Evolutionary conservation across 2,113 vertebrate species (phyloP), one percentile per base, ranked within the genome.

Genomic region (Scomber japonicus): DNA sequence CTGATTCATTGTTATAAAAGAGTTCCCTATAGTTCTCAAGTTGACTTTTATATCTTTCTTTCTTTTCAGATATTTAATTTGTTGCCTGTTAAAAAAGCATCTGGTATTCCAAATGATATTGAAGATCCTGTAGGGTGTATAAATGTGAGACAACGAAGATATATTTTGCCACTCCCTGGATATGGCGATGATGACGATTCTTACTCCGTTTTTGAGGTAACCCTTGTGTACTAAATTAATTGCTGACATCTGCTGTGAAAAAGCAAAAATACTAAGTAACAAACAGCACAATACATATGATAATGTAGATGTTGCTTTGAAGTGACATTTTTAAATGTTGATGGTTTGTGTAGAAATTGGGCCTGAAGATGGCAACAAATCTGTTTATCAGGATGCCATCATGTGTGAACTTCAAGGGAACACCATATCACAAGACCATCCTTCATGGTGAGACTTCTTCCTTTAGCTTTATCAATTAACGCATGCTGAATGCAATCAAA

Each of bases 341-440:
- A 9, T 40, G 35, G 35, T 70, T 67, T 8, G 68, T 80, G 24
- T 17, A 98, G 97, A 71, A 27, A 17, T 78, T 95, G 61, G 96
- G 97, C 59, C 74, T 98, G 85, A 97, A 97, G 83, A 88, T 94
- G 76, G 89, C 69, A 11, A 94, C 94, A 55, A 94, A 94, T 78
- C 11, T 94, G 60, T 0, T 71, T 2, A 54, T 88, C 7, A 40
- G 15, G 62, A 0, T 71, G 3, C 89, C 92, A 3, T 10, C 81
- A 0, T 93, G 92, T 16, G 24, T 93, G 12, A 27, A 1, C 0
- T 89, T 63, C 40, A 84, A 19, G 63, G 91, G 90, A 73, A 68
- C n/a, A 76, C 13, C 80, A 6, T 92, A 91, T 48, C 2, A 83
- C 57, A 14, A 24, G 2, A 2, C 0, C 35, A 44, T 4, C 14